These are phyloP conservation scores for Gastrophysa polygoni DNA, from an alignment of 2,888 invertebrate species.

Conservation along the genomic window DNA sequence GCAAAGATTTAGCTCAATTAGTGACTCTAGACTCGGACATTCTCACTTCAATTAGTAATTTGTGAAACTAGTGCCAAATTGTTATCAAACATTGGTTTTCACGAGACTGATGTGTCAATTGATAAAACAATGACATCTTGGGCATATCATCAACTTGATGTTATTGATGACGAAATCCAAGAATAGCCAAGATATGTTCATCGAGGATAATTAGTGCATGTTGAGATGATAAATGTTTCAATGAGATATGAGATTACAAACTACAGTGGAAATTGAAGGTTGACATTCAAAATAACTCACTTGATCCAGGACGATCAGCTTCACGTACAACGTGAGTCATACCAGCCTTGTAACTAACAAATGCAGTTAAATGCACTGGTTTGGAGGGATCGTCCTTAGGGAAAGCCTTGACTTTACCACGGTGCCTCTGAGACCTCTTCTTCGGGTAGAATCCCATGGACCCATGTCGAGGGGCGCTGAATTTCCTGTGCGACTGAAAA, in stretches of 20 bases:
- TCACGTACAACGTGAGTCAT: constrained; percentile 99
- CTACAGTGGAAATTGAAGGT: too few species aligned
- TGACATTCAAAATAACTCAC: too few species aligned
- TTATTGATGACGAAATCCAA: too few species aligned
- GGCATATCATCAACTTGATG: too few species aligned
- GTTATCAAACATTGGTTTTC: too few species aligned
- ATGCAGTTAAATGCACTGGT: constrained; percentile 97
- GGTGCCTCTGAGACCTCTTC: constrained; percentile 94
- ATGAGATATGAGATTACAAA: too few species aligned
- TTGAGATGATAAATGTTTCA: too few species aligned
- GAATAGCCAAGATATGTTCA: too few species aligned
- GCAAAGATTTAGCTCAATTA: constrained; percentile 42
- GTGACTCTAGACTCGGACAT: constrained; percentile 54
- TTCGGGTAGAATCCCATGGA: constrained; percentile 99
- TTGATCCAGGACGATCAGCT: constrained; percentile 98
- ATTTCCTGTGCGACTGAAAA: constrained; percentile 93
- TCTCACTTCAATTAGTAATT: not conserved
- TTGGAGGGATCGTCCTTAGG: constrained; percentile 96
- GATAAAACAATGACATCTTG: too few species aligned
- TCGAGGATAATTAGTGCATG: too few species aligned
- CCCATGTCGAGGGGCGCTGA: constrained; percentile 99
- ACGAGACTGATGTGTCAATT: too few species aligned
- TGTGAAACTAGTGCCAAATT: too few species aligned
- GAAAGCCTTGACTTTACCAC: constrained; percentile 99
- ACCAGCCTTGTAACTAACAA: constrained; percentile 98